These are phyloP conservation scores for Zosterops japonicus DNA, from an alignment of 2,113 vertebrate genomes.

Conservation along the genomic window DNA sequence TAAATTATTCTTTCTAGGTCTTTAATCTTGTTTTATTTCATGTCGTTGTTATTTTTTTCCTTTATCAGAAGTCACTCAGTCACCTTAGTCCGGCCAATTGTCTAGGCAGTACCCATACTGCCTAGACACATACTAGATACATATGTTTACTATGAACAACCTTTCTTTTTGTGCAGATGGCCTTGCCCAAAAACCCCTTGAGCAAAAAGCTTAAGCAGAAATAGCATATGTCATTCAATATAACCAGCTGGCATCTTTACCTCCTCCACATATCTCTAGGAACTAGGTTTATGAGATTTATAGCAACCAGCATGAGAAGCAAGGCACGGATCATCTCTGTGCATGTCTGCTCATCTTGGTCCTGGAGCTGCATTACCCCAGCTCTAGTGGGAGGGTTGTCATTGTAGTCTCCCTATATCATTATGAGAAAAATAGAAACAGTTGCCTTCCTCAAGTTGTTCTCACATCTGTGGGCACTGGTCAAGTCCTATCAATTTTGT, in stretches of 20 bases:
- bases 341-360: background rate
- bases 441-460: background rate
- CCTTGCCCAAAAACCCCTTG: background rate
- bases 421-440: background rate
- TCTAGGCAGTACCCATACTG: background rate
- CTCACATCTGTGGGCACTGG: background rate
- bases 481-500: too few species aligned
- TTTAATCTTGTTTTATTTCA: background rate
- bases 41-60: background rate
- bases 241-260: background rate
- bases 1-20: background rate
- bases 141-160: background rate
- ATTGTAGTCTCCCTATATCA: fast-evolving
- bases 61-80: background rate
- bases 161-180: background rate
- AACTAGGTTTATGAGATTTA: background rate
- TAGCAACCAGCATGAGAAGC: background rate
- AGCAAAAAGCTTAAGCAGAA: background rate
- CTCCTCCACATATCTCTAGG: background rate
- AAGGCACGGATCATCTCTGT: background rate
- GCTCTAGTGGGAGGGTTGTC: background rate
- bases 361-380: background rate
- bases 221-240: background rate
- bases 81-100: background rate
- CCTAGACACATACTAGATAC: background rate